These are phyloP conservation scores for Centropyge bicolor DNA, from an alignment of 2,797 vertebrate genomes.

Conservation along the genomic window DNA sequence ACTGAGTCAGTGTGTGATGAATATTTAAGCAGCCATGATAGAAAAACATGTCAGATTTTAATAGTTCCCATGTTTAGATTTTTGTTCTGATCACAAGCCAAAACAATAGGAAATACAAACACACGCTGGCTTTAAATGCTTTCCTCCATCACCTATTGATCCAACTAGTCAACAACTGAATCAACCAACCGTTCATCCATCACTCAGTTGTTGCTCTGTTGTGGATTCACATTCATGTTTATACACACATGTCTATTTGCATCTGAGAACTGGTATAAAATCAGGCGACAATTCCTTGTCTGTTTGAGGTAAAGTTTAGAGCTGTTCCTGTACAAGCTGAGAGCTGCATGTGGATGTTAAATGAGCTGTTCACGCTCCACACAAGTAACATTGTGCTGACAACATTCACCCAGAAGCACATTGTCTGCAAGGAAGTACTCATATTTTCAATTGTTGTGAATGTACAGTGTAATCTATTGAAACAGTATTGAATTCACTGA, in stretches of 20 bases:
- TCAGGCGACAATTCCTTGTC: background rate
- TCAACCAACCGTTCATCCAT: slow-evolving; percentile 42
- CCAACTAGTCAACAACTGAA: slow-evolving; percentile 38
- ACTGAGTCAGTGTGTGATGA: background rate
- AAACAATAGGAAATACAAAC: slow-evolving; percentile 13
- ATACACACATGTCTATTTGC: slow-evolving; percentile 7
- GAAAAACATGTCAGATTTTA: slow-evolving; percentile 6
- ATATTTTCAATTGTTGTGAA: slow-evolving; percentile 1
- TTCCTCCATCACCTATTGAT: slow-evolving; percentile 57
- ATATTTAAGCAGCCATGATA: background rate
- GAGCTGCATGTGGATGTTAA: slow-evolving; percentile 38
- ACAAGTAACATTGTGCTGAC: slow-evolving; percentile 30
- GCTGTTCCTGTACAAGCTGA: slow-evolving; percentile 18
- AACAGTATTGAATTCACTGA: slow-evolving; percentile 19
- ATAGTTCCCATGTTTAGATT: background rate
- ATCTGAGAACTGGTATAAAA: background rate
- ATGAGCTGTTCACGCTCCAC: slow-evolving; percentile 41
- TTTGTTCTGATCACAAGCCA: background rate
- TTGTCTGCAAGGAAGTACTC: slow-evolving; percentile 25
- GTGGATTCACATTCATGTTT: slow-evolving; percentile 29
- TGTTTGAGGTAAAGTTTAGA: slow-evolving; percentile 17
- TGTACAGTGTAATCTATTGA: slow-evolving; percentile 14
- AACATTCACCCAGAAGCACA: slow-evolving; percentile 23
- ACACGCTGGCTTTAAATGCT: slow-evolving; percentile 24
- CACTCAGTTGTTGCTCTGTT: slow-evolving; percentile 32